These are phyloP conservation scores for Orbicella faveolata DNA, from an alignment of 64 coral and sea anemone genomes.

Conservation along the genomic window DNA sequence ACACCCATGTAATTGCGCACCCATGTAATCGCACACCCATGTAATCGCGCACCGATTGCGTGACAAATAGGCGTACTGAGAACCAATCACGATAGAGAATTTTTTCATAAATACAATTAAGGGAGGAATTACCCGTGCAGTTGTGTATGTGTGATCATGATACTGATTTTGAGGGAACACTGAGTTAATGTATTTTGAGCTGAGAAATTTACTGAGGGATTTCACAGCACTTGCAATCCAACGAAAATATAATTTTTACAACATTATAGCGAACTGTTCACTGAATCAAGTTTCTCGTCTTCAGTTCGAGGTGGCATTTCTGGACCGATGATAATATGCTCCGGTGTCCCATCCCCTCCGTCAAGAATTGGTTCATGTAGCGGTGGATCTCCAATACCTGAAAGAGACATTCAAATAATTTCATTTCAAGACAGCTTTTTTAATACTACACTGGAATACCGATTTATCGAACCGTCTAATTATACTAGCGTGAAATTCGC, in stretches of 20 bases:
- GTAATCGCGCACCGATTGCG: too few relatives aligned
- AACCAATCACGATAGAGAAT: too few relatives aligned
- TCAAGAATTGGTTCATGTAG: conserved; percentile 65
- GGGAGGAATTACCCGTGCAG: too few relatives aligned
- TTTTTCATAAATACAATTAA: too few relatives aligned
- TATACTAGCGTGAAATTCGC: too few relatives aligned
- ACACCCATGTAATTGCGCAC: too few relatives aligned
- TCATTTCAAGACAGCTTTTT: background rate
- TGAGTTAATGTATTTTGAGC: background rate
- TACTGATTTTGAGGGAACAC: too few relatives aligned
- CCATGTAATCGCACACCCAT: too few relatives aligned
- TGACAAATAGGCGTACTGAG: too few relatives aligned
- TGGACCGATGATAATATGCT: conserved; percentile 63
- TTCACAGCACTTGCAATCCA: background rate
- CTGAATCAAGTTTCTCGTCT: background rate
- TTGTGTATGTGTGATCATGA: too few relatives aligned
- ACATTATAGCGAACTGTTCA: background rate
- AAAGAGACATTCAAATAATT: background rate
- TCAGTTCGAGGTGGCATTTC: background rate
- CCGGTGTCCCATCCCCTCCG: conserved; percentile 66
- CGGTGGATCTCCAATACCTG: conserved; percentile 67
- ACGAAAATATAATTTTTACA: background rate
- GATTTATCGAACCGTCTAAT: too few relatives aligned
- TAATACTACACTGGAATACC: background rate
- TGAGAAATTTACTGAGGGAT: background rate